Base-by-base conservation (phyloP, 1,140 invertebrate species). In the Neotoxoptera formosana region DNA sequence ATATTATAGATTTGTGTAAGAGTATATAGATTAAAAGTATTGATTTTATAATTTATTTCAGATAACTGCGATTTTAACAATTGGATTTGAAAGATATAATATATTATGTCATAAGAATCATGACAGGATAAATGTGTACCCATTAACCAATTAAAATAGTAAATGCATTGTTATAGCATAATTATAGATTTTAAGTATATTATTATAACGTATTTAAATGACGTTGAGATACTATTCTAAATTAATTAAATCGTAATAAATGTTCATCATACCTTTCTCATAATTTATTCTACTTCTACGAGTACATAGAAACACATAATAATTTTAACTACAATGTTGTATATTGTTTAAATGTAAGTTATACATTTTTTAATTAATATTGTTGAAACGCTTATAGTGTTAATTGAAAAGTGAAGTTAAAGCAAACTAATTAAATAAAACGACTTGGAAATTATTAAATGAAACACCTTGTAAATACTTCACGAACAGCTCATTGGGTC, bases 401-500 rank as follows among this genome's bases (percentile, higher is more conserved):
- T 76, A 76, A 76, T 76, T 76, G 60, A 76, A 76, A 76, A 67
- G 60, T 67, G 30, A 67, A 67, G 60, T 67, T n/a, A 30, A n/a
- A n/a, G 60, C 6, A 76, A 76, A 76, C 60, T 76, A 76, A 76
- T 76, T 76, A 76, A 76, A 76, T 34, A 76, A 4, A 76, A 76
- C 17, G 17, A n/a, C 60, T 34, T 14, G n/a, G 11, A 76, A 76
- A 76, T 76, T 76, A 45, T 86, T 86, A 41, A 45, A 86, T 47
- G 7, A 45, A 86, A 25, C 83, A 41, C 83, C 41, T 87, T 47
- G 45, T 30, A 87, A 87, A 87, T 87, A 47, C 84, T 87, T 87
- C 25, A 30, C 25, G 30, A 47, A 87, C 84, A 87, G 36, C 21
- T 83, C 30, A 45, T 87, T 45, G 84, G 84, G 30, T 47, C 25